Base-by-base conservation (phyloP, 2,888 invertebrate species). In the Microplitis manilae region DNA sequence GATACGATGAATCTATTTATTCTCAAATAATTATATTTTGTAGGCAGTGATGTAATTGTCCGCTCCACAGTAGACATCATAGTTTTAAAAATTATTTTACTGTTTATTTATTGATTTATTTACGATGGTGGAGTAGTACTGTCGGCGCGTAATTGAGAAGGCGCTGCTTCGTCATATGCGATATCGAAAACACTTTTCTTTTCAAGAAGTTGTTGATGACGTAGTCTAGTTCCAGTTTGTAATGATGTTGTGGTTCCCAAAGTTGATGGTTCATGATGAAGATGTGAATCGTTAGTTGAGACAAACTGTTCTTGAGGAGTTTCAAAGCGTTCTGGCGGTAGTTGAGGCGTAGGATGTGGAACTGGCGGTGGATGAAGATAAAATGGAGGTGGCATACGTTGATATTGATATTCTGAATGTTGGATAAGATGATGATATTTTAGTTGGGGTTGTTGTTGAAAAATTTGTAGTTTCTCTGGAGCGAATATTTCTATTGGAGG, bases 131-230 rank as follows among this genome's bases (percentile, higher is more conserved):
- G 95, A 6, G 95, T 94, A 84, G 94, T 94, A 88, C 95, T 96
- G 81, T 96, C 95, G 17, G 96, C 94, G 85, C 95, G 91, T 75
- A 96, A 91, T 86, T 96, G 95, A 85, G 95, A 95, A 0, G 96
- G 96, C 82, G 96, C 95, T 85, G 97, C 96, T 86, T 97, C 97
- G 86, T 96, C 96, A 87, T 97, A 97, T 0, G 97, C 97, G 82
- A 97, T 97, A 6, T 96, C 96, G 86, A 97, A 97, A 40, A 97
- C 94, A 87, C 97, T 97, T 87, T 97, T 97, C 91, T 97, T 97
- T 85, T 97, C 96, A 78, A 92, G 83, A 76, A 92, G 87, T 80
- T 91, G 91, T 80, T 92, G 92, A 80, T 91, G 88, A 5, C 89
- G 83, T 8, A 89, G 75, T 41, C 88, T 86, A 15, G 79, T 83